Evolutionary conservation across 2,888 invertebrate species (phyloP).

Genomic region (Dorcus hopei): DNA sequence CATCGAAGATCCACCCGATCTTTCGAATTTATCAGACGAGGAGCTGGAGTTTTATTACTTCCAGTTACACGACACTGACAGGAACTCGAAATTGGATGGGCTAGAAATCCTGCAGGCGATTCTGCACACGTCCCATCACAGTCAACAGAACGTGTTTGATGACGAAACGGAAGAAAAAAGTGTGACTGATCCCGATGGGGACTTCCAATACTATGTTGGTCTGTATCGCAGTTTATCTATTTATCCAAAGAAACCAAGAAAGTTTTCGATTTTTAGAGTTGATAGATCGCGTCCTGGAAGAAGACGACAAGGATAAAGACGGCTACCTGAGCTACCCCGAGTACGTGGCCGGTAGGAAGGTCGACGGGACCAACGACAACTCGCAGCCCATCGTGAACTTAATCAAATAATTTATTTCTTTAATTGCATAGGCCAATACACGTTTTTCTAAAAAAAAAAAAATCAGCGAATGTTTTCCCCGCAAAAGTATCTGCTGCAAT

Average conservation of each 20-base stretch:
- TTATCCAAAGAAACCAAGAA: no score
- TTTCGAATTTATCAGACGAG: constrained; percentile 75
- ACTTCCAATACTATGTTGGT: constrained; percentile 52
- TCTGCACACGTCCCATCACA: constrained; percentile 64
- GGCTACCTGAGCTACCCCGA: constrained; percentile 86
- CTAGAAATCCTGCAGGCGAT: constrained; percentile 83
- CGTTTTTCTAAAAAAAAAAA: background rate
- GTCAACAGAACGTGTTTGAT: constrained; percentile 46
- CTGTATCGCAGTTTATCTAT: constrained; percentile 19
- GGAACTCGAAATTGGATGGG: constrained; percentile 85
- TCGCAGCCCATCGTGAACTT: constrained; percentile 24
- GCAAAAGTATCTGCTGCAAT: constrained; percentile 39
- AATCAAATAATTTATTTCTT: constrained; percentile 11
- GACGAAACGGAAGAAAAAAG: constrained; percentile 44
- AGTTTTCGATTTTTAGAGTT: constrained; percentile 58
- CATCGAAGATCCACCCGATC: constrained; percentile 52
- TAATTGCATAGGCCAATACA: background rate
- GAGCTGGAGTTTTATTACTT: constrained; percentile 85
- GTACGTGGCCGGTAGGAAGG: constrained; percentile 53
- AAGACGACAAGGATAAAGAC: constrained; percentile 82
- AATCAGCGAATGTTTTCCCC: constrained; percentile 16
- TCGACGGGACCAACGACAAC: constrained; percentile 18
- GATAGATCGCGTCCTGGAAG: constrained; percentile 78
- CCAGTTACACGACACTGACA: constrained; percentile 85
- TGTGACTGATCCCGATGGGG: constrained; percentile 45